These are phyloP conservation scores for Anagyrus pseudococci DNA, from an alignment of 2,888 invertebrate genomes.

Conservation along the genomic window DNA sequence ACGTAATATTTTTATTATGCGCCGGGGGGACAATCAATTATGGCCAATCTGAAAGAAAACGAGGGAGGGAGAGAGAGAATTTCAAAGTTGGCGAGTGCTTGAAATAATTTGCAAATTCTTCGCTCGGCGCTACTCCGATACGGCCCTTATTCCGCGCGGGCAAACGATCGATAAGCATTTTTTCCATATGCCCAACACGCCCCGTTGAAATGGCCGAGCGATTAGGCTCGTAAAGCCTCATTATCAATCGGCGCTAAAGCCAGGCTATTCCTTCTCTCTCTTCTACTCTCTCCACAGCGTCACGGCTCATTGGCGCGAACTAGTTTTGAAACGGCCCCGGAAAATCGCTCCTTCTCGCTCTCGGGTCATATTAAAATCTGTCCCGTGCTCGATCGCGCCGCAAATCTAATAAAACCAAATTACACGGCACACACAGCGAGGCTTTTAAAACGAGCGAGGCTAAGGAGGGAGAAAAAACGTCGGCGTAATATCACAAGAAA, in stretches of 20 bases:
- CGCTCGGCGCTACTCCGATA: too few relatives aligned
- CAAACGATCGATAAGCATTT: not conserved
- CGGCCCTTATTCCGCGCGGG: not conserved
- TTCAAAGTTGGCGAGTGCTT: too few relatives aligned
- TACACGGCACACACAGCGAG: too few relatives aligned
- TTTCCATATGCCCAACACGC: slow-evolving; percentile 11
- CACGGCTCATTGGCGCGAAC: slow-evolving; percentile 32
- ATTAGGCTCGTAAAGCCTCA: slow-evolving; percentile 33
- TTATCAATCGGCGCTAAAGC: slow-evolving; percentile 27
- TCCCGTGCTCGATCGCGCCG: not conserved
- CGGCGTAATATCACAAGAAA: too few relatives aligned
- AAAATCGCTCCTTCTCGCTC: slow-evolving; percentile 10
- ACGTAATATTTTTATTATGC: too few relatives aligned
- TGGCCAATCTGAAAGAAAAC: too few relatives aligned
- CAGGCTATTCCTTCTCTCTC: slow-evolving; percentile 7
- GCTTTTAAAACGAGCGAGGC: too few relatives aligned
- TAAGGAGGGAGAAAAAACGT: too few relatives aligned
- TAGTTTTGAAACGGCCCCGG: slow-evolving; percentile 18
- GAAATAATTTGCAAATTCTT: too few relatives aligned
- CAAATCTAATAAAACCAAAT: slow-evolving; percentile 35
- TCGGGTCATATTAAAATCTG: slow-evolving; percentile 11
- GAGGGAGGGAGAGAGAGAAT: too few relatives aligned
- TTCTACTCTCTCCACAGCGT: not conserved
- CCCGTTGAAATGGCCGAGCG: too few relatives aligned
- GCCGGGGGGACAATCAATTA: too few relatives aligned